A percentile compares a stretch with the other conserved stretches of the same genome.
Evolutionary conservation across 2,797 vertebrate genomes (phyloP).

Genomic region (Mionectes olivaceus): DNA sequence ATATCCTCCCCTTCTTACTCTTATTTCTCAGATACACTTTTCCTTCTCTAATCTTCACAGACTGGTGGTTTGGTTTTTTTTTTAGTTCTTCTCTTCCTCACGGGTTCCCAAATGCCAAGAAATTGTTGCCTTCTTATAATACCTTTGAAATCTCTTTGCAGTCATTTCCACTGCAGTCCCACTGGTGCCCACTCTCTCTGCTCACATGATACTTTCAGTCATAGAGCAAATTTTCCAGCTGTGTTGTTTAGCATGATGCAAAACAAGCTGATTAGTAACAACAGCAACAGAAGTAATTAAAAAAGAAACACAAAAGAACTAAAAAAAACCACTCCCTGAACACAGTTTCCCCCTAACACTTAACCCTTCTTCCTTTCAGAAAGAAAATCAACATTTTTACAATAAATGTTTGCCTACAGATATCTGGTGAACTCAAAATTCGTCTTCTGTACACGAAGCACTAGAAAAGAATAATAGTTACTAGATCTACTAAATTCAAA

Average conservation of each 20-base stretch:
- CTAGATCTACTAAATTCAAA: background rate
- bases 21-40: background rate
- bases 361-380: background rate
- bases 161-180: background rate
- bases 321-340: background rate
- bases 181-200: background rate
- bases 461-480: background rate
- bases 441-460: background rate
- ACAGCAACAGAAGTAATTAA: slow-evolving; percentile 52
- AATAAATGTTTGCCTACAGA: background rate
- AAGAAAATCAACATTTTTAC: background rate
- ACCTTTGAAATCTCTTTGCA: slow-evolving; percentile 16
- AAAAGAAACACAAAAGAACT: slow-evolving; percentile 26
- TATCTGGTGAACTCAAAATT: background rate
- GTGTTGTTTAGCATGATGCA: slow-evolving; percentile 20
- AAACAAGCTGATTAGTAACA: slow-evolving; percentile 56
- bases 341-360: background rate
- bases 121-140: background rate
- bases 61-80: rapidly evolving
- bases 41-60: background rate
- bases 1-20: background rate
- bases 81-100: background rate
- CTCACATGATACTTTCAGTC: slow-evolving; percentile 25
- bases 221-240: slow-evolving; percentile 56
- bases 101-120: background rate